These are phyloP conservation scores for fruit fly (Drosophila melanogaster) DNA, from an alignment of 1,140 invertebrate species.

Conservation along the genomic window DNA sequence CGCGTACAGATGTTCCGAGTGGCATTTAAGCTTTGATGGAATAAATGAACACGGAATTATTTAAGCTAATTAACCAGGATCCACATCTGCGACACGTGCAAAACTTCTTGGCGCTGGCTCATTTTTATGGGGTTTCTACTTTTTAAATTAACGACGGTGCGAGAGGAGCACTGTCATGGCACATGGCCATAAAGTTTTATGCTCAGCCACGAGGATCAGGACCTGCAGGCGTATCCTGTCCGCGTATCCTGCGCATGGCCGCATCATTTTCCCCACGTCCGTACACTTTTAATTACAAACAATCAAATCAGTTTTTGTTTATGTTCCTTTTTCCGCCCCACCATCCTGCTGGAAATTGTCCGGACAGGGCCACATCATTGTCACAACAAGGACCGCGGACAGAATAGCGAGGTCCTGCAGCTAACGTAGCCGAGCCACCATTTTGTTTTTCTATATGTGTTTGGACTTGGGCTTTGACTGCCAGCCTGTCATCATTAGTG, in stretches of 20 bases:
- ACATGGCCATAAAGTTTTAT: constrained; percentile 76
- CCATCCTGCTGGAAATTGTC: constrained; percentile 1
- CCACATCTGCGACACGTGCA: constrained; percentile 7
- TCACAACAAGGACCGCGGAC: constrained; percentile 27
- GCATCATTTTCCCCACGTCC: constrained; percentile 77
- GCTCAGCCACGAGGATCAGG: constrained; percentile 17
- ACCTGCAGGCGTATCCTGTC: constrained; percentile 25
- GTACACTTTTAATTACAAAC: constrained; percentile 82
- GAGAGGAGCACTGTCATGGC: constrained; percentile 29
- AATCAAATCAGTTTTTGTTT: constrained; percentile 82
- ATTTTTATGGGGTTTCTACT: constrained; percentile 63
- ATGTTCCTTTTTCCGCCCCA: constrained; percentile 31
- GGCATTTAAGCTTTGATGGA: constrained; percentile 47
- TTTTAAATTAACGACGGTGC: constrained; percentile 68
- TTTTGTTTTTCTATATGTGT: constrained; percentile 38
- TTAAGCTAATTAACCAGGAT: constrained; percentile 56
- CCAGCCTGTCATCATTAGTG: constrained; percentile 77
- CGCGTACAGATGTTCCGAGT: constrained; percentile 27
- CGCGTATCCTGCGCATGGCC: constrained; percentile 59
- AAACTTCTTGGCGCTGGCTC: not conserved
- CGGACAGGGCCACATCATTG: constrained; percentile 47
- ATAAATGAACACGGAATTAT: constrained; percentile 48
- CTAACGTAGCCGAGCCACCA: constrained; percentile 4
- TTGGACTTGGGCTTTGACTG: constrained; percentile 60
- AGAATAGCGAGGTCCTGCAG: not conserved